Conservation (phyloP, 53 echinoderm and acorn worm species). For the Holothuria leucospilota region DNA sequence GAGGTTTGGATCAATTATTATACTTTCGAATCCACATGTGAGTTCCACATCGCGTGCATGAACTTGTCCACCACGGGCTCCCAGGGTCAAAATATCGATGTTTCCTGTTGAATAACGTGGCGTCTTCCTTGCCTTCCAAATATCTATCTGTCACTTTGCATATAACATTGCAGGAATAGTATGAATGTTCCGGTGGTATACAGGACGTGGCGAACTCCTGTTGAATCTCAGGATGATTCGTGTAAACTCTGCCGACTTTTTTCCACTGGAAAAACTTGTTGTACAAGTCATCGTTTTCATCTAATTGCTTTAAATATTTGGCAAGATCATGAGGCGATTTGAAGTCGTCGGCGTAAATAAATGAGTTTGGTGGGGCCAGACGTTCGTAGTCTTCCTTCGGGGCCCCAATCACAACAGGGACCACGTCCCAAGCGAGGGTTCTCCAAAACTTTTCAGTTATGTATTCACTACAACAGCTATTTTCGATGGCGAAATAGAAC, state of each 20-base stretch:
- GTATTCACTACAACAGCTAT: conserved; percentile 34
- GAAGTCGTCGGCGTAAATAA: conserved; percentile 23
- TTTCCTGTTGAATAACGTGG: too few relatives aligned
- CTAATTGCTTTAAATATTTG: not conserved
- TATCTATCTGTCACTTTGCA: conserved; percentile 7
- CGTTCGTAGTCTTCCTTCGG: conserved; percentile 6
- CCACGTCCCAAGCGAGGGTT: not conserved
- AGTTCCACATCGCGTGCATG: conserved; percentile 23
- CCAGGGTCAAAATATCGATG: not conserved
- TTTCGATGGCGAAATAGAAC: conserved; percentile 33
- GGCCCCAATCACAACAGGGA: conserved; percentile 21
- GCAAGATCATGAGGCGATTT: not conserved
- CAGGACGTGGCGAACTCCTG: not conserved
- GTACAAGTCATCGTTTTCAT: conserved; percentile 16
- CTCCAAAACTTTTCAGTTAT: conserved; percentile 36
- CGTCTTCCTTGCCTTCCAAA: not conserved
- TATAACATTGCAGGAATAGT: conserved; percentile 17
- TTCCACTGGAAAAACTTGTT: conserved; percentile 29
- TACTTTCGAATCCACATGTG: conserved; percentile 1
- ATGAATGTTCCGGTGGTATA: not conserved
- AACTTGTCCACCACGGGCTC: not conserved
- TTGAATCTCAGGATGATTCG: not conserved
- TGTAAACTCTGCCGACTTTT: not conserved
- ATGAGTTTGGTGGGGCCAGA: conserved; percentile 1
- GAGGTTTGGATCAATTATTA: not conserved